A percentile compares a stretch with the other conserved stretches of the same genome.
Conservation (phyloP, 2,888 invertebrate genomes). For the Sarcophaga subvicina region DNA sequence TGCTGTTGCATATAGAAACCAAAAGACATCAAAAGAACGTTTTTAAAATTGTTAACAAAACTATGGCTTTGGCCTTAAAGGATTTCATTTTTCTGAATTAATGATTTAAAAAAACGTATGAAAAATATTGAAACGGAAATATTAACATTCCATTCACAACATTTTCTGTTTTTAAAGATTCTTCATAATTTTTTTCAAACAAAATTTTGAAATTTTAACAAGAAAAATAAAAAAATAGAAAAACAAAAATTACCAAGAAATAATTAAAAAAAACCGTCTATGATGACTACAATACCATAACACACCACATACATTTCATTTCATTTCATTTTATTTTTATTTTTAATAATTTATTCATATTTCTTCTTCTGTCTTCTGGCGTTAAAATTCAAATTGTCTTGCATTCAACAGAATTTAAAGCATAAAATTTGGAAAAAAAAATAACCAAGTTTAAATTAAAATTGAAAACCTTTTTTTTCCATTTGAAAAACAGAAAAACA, state of each 20-base stretch:
- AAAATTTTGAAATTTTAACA: not conserved
- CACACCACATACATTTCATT: not conserved
- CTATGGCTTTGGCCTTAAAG: constrained; percentile 39
- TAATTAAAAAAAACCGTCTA: not conserved
- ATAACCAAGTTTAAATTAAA: too few species aligned
- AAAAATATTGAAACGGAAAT: not conserved
- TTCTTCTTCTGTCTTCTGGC: not conserved
- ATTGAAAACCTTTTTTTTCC: too few species aligned
- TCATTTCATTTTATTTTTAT: not conserved
- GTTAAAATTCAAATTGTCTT: not conserved
- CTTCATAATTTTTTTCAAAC: not conserved
- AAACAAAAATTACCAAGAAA: not conserved
- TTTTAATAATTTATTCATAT: not conserved
- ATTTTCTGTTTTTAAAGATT: not conserved
- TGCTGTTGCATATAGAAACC: not conserved
- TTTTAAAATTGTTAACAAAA: constrained; percentile 48
- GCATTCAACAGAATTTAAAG: not conserved
- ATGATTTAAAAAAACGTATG: not conserved
- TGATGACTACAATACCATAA: not conserved
- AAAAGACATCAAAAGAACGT: not conserved
- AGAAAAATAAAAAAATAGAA: too few species aligned
- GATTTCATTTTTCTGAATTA: constrained; percentile 34
- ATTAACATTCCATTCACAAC: constrained; percentile 40
- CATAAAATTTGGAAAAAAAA: not conserved
- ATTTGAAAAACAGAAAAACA: too few species aligned